Evolutionary conservation across 2,797 vertebrate genomes (phyloP).

Genomic region (Corythornis leucogaster): DNA sequence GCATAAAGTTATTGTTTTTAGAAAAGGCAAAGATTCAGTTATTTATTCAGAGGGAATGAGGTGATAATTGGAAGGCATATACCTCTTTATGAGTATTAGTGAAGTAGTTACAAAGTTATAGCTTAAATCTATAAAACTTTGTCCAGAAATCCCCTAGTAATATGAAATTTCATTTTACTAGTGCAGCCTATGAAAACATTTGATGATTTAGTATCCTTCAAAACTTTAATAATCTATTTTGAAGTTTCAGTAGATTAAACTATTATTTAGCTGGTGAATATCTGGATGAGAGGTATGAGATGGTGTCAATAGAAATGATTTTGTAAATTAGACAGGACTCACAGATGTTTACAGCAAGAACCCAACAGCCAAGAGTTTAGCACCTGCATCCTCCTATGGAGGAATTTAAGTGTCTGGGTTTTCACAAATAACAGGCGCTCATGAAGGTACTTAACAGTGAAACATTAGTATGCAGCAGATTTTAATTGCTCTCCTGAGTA

Average conservation of each 20-base stretch:
- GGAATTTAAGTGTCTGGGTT: not conserved
- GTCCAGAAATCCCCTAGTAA: not conserved
- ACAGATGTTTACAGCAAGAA: not conserved
- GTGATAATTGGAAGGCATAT: not conserved
- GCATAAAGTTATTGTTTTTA: not conserved
- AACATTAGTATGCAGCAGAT: slow-evolving; percentile 3
- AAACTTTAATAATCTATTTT: not conserved
- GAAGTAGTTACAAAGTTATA: not conserved
- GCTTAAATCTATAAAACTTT: not conserved
- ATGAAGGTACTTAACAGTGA: not conserved
- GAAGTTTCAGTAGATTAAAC: not conserved
- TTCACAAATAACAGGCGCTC: not conserved
- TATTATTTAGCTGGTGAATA: not conserved
- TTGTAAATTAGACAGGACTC: not conserved
- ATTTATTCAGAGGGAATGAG: not conserved
- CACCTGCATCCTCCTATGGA: not conserved
- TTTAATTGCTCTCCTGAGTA: not conserved
- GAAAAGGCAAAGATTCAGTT: not conserved
- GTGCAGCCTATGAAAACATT: not conserved
- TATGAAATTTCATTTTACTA: not conserved
- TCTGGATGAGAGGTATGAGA: not conserved
- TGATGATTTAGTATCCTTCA: not conserved
- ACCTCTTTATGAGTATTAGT: not conserved
- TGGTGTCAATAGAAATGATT: not conserved
- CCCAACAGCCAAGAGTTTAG: not conserved